Evolutionary conservation across 2,797 vertebrate genomes (phyloP).

Genomic region (Rhadinocentrus ornatus): DNA sequence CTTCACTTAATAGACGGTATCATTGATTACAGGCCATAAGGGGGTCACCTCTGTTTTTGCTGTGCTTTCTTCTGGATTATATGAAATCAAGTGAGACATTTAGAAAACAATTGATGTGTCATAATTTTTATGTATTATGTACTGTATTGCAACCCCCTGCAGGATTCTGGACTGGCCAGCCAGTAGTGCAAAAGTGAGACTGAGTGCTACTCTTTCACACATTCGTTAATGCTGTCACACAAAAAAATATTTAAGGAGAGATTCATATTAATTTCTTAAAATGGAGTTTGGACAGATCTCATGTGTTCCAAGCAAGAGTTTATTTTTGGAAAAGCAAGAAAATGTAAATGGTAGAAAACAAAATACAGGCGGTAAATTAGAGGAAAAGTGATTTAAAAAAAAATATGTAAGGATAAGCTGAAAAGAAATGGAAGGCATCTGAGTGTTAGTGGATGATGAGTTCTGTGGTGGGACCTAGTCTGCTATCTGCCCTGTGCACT

Average conservation of each 20-base stretch:
- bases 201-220: not conserved
- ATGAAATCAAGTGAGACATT: constrained; percentile 62
- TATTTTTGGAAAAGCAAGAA: not conserved
- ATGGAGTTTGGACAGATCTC: not conserved
- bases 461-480: constrained; percentile 74
- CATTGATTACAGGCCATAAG: constrained; percentile 72
- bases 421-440: constrained; percentile 44
- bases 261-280: not conserved
- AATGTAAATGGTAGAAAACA: constrained; percentile 1
- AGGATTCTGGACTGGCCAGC: constrained; percentile 20
- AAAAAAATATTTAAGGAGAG: not conserved
- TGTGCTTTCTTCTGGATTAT: constrained; percentile 62
- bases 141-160: constrained; percentile 25
- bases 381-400: not conserved
- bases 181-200: constrained; percentile 17
- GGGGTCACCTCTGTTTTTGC: constrained; percentile 72
- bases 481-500: constrained; percentile 71
- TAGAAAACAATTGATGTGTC: constrained; percentile 43
- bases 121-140: constrained; percentile 52
- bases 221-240: not conserved
- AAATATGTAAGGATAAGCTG: constrained; percentile 10
- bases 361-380: not conserved
- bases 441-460: constrained; percentile 72
- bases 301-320: not conserved
- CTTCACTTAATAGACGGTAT: constrained; percentile 70